Base-by-base conservation (phyloP, 2,113 vertebrate species). In the Pterophyllum scalare region DNA sequence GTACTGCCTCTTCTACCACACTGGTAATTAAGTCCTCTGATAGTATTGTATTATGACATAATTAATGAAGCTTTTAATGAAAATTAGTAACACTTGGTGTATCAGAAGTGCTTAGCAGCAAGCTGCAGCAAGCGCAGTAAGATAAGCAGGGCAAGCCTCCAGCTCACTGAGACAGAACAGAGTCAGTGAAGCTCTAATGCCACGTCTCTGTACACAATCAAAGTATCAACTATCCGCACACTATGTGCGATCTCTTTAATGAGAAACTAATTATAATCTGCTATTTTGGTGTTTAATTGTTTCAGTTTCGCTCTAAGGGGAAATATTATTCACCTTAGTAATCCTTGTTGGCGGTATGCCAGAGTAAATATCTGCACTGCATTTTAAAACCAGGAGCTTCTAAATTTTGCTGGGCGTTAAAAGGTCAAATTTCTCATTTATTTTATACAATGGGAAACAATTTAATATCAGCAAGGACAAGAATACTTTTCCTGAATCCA, bases 61-160 rank as follows among this genome's bases (percentile, higher is more conserved):
- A 91, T 93, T 94, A 95, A 95, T 95, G 93, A 94, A 93, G 94
- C 95, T 92, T 93, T 93, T 93, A 95, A 95, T 95, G 91, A 87
- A 95, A 94, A 95, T 95, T 92, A 96, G 92, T 87, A 87, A 86
- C 94, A 91, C 88, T 92, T 88, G 91, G 90, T 93, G 79, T 79
- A 85, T 90, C 82, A 90, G 85, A 72, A 87, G 76, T 86, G 87
- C 81, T 92, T 86, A 89, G 86, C 81, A 83, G 77, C 62, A 84
- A 86, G 79, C 79, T 86, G 89, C 87, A 74, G 79, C 81, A 46
- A 88, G 88, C 78, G 6, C 52, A 81, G 83, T 79, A 74, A 87
- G 89, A 91, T 89, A 89, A 91, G 86, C 86, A 77, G 81, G 74
- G 74, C 67, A 70, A 60, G 81, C 87, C 86, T 89, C 81, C 79